phyloP scores from a whole-genome alignment of 1,140 invertebrate genomes.

The Diachasma alloeum region DNA sequence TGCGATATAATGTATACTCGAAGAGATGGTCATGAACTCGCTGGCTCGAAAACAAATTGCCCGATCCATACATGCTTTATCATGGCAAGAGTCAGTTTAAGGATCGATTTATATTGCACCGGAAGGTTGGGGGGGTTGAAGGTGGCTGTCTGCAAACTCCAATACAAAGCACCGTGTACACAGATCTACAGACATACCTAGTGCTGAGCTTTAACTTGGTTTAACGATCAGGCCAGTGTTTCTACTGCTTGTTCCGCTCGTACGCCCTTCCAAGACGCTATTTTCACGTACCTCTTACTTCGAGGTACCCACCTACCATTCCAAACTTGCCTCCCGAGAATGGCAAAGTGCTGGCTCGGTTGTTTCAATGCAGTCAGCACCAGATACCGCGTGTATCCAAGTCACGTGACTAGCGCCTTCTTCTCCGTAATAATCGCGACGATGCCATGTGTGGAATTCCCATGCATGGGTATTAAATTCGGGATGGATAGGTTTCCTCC shows the following conservation, averaged over 20 bases:
- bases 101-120: constrained; percentile 24
- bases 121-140: not conserved
- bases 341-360: constrained; percentile 7
- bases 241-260: constrained; percentile 4
- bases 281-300: constrained; percentile 14
- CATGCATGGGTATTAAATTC: not conserved
- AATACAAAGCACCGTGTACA: not conserved
- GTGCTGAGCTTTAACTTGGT: constrained; percentile 19
- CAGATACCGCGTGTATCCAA: constrained; percentile 15
- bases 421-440: constrained; percentile 17
- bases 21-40: constrained; percentile 12
- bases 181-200: constrained; percentile 2
- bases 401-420: constrained; percentile 20
- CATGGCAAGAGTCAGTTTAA: constrained; percentile 14
- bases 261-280: constrained; percentile 11
- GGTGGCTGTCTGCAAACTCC: not conserved
- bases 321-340: not conserved
- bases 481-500: not conserved
- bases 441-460: constrained; percentile 18
- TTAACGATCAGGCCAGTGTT: constrained; percentile 10
- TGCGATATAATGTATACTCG: not conserved
- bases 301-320: not conserved
- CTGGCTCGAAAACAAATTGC: constrained; percentile 18
- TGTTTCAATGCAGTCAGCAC: constrained; percentile 10
- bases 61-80: constrained; percentile 4